These are phyloP conservation scores for Sicus ferrugineus DNA, from an alignment of 2,888 invertebrate species.

Conservation along the genomic window DNA sequence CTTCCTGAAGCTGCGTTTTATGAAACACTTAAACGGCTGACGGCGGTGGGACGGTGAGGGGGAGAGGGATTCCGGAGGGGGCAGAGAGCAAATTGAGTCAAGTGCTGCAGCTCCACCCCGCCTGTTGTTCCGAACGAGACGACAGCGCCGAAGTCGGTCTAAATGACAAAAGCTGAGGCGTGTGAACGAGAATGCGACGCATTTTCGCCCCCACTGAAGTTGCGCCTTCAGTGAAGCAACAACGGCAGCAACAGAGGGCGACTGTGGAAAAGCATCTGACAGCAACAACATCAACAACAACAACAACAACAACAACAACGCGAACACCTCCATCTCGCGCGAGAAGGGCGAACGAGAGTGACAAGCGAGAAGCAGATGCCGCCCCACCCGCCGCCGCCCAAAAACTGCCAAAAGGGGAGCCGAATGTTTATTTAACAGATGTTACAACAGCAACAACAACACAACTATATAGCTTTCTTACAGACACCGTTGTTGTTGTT, in stretches of 20 bases:
- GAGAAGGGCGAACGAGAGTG: conserved; percentile 2
- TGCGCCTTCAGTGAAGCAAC: neutral
- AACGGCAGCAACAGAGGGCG: neutral
- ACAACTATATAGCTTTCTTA: conserved; percentile 9
- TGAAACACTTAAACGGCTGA: neutral
- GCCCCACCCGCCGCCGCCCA: too few relatives aligned
- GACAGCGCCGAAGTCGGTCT: neutral
- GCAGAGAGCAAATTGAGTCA: neutral
- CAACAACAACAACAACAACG: conserved; percentile 12
- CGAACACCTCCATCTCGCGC: neutral
- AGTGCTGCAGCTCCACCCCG: neutral
- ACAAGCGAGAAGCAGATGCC: conserved; percentile 6
- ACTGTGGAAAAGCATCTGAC: neutral
- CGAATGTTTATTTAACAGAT: conserved; percentile 26
- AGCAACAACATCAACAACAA: conserved; percentile 1
- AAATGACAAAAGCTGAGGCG: neutral
- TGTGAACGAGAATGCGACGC: neutral
- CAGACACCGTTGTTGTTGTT: neutral
- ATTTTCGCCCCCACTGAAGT: too few relatives aligned
- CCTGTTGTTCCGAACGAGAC: neutral
- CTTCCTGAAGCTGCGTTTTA: neutral
- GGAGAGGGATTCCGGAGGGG: neutral
- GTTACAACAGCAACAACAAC: conserved; percentile 17
- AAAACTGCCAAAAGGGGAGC: too few relatives aligned
- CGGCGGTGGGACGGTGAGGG: neutral